Evolutionary conservation across 1,140 invertebrate genomes (phyloP).

Genomic region (Sminthurinus signatus): DNA sequence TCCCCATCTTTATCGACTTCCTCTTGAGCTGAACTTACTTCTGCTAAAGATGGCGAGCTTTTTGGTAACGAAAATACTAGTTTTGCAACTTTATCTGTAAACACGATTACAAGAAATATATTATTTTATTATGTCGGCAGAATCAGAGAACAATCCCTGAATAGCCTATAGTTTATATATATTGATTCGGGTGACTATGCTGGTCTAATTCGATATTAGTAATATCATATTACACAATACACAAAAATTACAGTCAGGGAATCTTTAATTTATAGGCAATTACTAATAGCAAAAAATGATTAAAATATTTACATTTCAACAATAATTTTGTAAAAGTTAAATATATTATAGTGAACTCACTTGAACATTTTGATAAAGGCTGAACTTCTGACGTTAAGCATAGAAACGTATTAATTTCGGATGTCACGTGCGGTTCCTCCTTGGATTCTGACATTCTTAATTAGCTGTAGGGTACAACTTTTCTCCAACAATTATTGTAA

Average conservation of each 20-base stretch:
- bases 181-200: neutral
- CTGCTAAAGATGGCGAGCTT: neutral
- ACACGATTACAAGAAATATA: neutral
- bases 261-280: neutral
- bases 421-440: conserved; percentile 16
- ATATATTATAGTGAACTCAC: conserved; percentile 14
- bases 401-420: conserved; percentile 32
- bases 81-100: conserved; percentile 22
- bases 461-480: neutral
- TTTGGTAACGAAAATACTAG: conserved; percentile 15
- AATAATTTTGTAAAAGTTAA: neutral
- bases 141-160: neutral
- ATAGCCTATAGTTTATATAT: neutral
- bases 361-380: conserved; percentile 12
- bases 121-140: neutral
- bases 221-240: neutral
- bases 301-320: neutral
- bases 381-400: neutral
- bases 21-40: neutral
- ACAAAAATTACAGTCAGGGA: neutral
- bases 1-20: conserved; percentile 36
- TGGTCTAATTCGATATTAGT: neutral
- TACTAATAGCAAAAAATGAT: neutral
- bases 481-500: neutral
- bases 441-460: neutral